Evolutionary conservation across 2,888 invertebrate species (phyloP).

Genomic region (Isotomurus palustris): DNA sequence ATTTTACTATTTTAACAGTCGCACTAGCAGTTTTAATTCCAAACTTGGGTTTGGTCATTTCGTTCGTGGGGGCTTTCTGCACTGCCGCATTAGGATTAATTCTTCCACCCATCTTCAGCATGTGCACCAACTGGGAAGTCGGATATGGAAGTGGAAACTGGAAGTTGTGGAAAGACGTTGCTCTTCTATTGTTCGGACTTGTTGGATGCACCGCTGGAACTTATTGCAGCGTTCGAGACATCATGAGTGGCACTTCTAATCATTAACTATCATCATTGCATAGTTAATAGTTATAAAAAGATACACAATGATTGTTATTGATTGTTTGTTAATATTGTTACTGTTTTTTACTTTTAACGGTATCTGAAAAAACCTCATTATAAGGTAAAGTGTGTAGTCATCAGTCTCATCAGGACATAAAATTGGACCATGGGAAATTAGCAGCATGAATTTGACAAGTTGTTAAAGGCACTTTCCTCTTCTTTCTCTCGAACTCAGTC

Average conservation of each 20-base stretch:
- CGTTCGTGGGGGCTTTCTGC: conserved; percentile 87
- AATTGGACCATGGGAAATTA: background rate
- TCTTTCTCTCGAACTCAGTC: too few species aligned
- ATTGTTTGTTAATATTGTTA: background rate
- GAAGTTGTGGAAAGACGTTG: conserved; percentile 71
- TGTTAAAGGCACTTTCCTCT: too few species aligned
- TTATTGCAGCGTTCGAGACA: conserved; percentile 61
- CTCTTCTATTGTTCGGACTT: conserved; percentile 70
- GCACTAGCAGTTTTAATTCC: conserved; percentile 79
- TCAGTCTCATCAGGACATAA: too few species aligned
- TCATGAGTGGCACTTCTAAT: conserved; percentile 49
- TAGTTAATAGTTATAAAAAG: background rate
- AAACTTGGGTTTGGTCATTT: conserved; percentile 81
- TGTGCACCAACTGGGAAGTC: conserved; percentile 44
- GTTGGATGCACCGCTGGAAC: conserved; percentile 79
- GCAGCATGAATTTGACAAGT: background rate
- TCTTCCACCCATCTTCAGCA: conserved; percentile 57
- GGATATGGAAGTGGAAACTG: conserved; percentile 62
- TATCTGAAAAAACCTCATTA: background rate
- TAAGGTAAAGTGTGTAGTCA: background rate
- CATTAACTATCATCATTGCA: background rate
- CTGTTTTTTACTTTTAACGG: background rate
- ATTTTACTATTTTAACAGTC: conserved; percentile 54
- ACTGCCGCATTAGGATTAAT: conserved; percentile 86
- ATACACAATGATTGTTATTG: background rate